Evolutionary conservation across 1,140 invertebrate species (phyloP).

Genomic region (Brachionus sp.): DNA sequence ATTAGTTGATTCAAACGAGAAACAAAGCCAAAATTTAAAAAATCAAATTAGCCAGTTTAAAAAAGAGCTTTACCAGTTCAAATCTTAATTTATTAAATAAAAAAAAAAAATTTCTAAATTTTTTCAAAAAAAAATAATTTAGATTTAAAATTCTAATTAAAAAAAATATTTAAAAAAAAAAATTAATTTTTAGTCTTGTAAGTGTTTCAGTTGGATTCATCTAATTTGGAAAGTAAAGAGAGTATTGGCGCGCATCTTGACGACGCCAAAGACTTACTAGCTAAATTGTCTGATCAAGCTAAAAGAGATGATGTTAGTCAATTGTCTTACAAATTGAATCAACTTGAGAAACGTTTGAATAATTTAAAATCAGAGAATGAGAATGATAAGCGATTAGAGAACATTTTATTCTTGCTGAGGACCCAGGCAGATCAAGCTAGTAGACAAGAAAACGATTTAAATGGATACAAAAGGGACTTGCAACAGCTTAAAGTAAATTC

Average conservation of each 20-base stretch:
- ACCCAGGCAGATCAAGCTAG: not conserved
- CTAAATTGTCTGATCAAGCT: not conserved
- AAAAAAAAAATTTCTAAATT: not conserved
- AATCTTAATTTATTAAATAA: not conserved
- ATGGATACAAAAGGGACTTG: not conserved
- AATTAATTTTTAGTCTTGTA: conserved; percentile 13
- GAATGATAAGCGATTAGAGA: conserved; percentile 3
- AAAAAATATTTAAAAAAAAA: not conserved
- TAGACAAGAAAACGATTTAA: not conserved
- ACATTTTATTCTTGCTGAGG: not conserved
- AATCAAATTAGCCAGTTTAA: not conserved
- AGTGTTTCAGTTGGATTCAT: conserved; percentile 2
- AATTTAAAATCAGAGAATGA: not conserved
- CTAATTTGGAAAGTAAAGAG: not conserved
- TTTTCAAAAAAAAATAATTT: not conserved
- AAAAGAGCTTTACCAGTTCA: conserved; percentile 1
- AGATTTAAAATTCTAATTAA: conserved; percentile 21
- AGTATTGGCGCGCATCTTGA: not conserved
- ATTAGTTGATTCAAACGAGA: not conserved
- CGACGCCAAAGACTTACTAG: not conserved
- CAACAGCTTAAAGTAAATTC: not conserved
- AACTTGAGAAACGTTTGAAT: not conserved
- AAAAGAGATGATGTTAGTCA: not conserved
- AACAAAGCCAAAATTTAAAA: not conserved
- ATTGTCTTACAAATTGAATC: not conserved